A percentile compares a stretch with the other conserved stretches of the same genome.
phyloP scores from a whole-genome alignment of 2,113 vertebrate genomes.

The Edolisoma coerulescens region DNA sequence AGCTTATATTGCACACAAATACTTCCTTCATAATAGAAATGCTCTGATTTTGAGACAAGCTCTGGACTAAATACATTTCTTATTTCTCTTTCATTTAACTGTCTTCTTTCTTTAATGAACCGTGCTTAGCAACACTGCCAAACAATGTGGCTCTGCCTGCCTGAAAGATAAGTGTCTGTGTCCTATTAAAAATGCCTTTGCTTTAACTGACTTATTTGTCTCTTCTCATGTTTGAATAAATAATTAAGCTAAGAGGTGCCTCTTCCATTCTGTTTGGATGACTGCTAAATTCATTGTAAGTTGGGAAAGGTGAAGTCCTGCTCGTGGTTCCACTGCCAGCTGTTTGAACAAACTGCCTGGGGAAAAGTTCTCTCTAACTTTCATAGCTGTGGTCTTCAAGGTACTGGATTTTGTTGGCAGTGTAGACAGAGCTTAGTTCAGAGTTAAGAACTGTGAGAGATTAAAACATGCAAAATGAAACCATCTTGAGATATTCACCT shows the following conservation, averaged over 20 bases:
- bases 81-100: background rate
- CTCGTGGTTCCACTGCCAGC: background rate
- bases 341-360: rapidly evolving
- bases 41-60: background rate
- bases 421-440: background rate
- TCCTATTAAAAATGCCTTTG: background rate
- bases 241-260: background rate
- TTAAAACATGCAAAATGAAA: background rate
- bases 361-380: background rate
- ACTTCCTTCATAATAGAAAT: background rate
- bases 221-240: background rate
- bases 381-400: background rate
- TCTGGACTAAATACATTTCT: background rate
- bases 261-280: background rate
- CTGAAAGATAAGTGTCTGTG: background rate
- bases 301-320: background rate
- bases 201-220: background rate
- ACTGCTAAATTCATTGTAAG: background rate
- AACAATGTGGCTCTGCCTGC: background rate
- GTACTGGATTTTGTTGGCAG: background rate
- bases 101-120: background rate
- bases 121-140: background rate
- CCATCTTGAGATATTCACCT: background rate
- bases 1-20: background rate
- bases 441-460: background rate